A percentile compares a stretch with the other conserved stretches of the same genome.
Evolutionary conservation across 35 echinoderm and acorn worm species (phyloP).

Genomic region (Diadema setosum): DNA sequence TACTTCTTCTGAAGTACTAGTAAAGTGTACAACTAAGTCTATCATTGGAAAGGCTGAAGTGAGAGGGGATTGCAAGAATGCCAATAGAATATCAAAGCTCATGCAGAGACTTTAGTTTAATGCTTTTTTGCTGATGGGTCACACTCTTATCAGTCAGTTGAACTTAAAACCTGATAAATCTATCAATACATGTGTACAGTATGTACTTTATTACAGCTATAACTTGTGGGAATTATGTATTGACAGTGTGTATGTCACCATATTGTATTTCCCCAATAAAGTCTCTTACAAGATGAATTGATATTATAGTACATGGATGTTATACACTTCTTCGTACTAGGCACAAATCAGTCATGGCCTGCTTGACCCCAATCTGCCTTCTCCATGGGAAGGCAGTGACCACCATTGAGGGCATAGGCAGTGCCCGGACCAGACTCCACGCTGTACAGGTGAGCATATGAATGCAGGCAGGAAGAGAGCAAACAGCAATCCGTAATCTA

Average conservation of each 20-base stretch:
- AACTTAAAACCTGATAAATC: no score
- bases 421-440: neutral
- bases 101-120: no score
- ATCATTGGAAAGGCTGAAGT: no score
- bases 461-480: no score
- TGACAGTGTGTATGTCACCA: neutral
- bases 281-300: neutral
- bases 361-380: neutral
- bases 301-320: neutral
- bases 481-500: no score
- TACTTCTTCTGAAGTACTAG: no score
- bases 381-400: conserved; percentile 2
- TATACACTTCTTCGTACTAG: neutral
- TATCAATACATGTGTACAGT: neutral
- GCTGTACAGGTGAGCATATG: neutral
- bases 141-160: no score
- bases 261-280: neutral
- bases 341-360: neutral
- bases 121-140: no score
- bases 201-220: neutral
- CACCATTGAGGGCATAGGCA: neutral
- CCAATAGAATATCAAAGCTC: no score
- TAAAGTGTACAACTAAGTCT: no score
- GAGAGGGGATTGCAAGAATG: no score
- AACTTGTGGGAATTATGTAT: neutral